Percentiles rank a stretch among this genome's conserved stretches.
These are phyloP conservation scores for Lacanobia wlatinum DNA, from an alignment of 2,888 invertebrate genomes.

Conservation along the genomic window DNA sequence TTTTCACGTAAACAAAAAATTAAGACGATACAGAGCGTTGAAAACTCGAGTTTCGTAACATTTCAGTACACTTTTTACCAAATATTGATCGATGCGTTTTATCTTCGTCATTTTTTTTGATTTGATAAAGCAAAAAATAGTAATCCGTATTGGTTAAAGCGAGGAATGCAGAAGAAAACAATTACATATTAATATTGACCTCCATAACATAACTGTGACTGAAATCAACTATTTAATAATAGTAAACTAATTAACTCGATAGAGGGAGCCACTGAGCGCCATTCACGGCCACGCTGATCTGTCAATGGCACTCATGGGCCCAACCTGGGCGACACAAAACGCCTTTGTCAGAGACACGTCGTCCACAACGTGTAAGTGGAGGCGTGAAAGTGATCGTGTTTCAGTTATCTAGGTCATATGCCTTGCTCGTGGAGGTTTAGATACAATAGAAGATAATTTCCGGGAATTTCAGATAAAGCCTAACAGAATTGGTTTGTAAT, in stretches of 20 bases:
- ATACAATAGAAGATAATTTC: not conserved
- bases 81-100: too few species aligned
- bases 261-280: constrained; percentile 20
- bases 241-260: constrained; percentile 35
- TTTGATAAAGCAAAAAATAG: too few species aligned
- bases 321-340: constrained; percentile 44
- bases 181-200: too few species aligned
- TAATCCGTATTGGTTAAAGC: too few species aligned
- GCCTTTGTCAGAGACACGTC: constrained; percentile 36
- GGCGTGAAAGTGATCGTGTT: constrained; percentile 39
- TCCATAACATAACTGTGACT: not conserved
- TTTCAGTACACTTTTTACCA: too few species aligned
- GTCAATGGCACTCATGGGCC: constrained; percentile 63
- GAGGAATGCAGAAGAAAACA: too few species aligned
- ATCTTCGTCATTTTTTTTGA: too few species aligned
- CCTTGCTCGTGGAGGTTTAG: not conserved
- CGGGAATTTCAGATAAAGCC: not conserved
- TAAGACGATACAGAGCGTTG: too few species aligned
- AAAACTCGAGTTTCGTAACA: too few species aligned
- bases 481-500: not conserved
- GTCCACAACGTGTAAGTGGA: not conserved
- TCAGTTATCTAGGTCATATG: constrained; percentile 34
- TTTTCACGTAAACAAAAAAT: too few species aligned
- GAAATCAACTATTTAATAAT: constrained; percentile 33
- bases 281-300: constrained; percentile 51